Evolutionary conservation across 2,888 invertebrate species (phyloP).

Genomic region (Parnassius smintheus): DNA sequence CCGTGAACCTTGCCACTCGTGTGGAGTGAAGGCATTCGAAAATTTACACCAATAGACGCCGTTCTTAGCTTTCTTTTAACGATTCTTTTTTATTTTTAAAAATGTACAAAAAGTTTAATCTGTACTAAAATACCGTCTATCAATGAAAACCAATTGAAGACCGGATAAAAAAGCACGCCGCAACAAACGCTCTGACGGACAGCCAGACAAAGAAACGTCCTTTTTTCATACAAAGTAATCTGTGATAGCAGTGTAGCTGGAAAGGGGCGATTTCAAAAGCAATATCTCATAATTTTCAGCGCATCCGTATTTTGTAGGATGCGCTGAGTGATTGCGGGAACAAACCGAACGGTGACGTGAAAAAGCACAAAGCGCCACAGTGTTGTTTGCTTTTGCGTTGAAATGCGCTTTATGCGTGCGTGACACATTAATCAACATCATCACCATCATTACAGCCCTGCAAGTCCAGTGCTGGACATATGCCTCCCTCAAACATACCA

Average conservation of each 20-base stretch:
- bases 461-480: too few relatives aligned
- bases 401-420: conserved; percentile 10
- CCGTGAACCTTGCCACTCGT: too few relatives aligned
- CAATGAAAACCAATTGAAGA: background rate
- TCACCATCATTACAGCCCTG: too few relatives aligned
- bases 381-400: conserved; percentile 7
- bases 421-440: conserved; percentile 13
- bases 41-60: too few relatives aligned
- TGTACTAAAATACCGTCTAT: background rate
- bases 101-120: background rate
- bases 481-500: too few relatives aligned
- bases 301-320: conserved; percentile 20
- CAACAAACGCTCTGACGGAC: conserved; percentile 6
- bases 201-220: conserved; percentile 14
- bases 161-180: background rate
- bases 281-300: conserved; percentile 17
- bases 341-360: conserved; percentile 21
- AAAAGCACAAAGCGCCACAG: conserved; percentile 9
- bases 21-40: too few relatives aligned
- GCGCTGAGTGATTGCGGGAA: conserved; percentile 22
- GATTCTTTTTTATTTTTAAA: too few relatives aligned
- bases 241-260: conserved; percentile 5
- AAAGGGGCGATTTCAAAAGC: conserved; percentile 18
- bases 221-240: conserved; percentile 19
- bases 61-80: too few relatives aligned